Conservation (phyloP, 2,113 vertebrate species). For the Gallinago media region DNA sequence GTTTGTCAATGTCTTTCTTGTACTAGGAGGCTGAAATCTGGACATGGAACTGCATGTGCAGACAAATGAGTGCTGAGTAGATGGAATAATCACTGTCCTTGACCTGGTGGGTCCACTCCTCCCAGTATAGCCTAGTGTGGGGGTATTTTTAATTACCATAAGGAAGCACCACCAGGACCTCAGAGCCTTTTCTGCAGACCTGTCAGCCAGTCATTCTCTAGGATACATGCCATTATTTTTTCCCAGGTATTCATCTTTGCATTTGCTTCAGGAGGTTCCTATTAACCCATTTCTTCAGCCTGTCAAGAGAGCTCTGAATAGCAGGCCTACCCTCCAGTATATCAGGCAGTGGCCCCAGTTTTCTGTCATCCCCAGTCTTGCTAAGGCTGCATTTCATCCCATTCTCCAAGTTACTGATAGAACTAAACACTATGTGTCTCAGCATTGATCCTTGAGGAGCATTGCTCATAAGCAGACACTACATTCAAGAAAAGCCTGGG, state of each 20-base stretch:
- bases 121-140: neutral
- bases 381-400: neutral
- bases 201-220: neutral
- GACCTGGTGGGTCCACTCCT: neutral
- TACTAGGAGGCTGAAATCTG: neutral
- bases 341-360: neutral
- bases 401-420: neutral
- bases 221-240: neutral
- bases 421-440: neutral
- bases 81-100: neutral
- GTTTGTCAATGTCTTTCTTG: neutral
- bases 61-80: neutral
- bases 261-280: neutral
- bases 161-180: neutral
- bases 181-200: neutral
- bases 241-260: neutral
- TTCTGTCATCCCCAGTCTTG: neutral
- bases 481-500: neutral
- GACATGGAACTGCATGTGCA: neutral
- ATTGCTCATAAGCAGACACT: fast-evolving
- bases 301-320: neutral
- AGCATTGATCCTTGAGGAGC: neutral
- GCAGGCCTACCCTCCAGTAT: neutral
- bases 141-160: neutral
- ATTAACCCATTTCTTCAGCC: neutral